Base-by-base conservation (phyloP, 2,797 vertebrate species). In the Acestrorhynchus altus region DNA sequence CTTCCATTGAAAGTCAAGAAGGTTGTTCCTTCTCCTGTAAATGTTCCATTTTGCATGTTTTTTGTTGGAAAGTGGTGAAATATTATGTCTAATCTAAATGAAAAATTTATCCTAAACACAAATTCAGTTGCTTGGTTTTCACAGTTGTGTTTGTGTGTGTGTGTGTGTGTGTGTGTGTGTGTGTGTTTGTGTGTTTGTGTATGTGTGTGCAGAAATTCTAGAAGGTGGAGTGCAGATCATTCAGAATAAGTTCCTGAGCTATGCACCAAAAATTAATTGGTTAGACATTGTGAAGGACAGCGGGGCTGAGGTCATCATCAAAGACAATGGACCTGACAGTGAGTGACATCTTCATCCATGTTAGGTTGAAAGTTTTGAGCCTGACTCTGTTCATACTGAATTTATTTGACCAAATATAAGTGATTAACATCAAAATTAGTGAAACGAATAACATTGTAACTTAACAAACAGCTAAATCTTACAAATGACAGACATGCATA, bases 161-260 rank as follows among this genome's bases (percentile, higher is more conserved):
- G 16, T 69, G 10, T 39, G 26, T 81, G 51, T 80, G 65, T 35
- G 31, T 35, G 31, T 35, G 39, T 73, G n/a, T 49, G 4, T 73
- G 54, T 68, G 28, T 74, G 10, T 75, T 22, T 49, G n/a, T 20
- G 31, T 42, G 39, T 82, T 56, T 77, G 22, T 70, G 47, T 74
- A 16, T 68, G 44, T 60, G n/a, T 79, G 61, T 64, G 60, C 93
- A 98, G 97, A 98, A 90, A 98, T 98, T 80, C 90, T 98, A 81
- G 93, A 95, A 13, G 97, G 97, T 16, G 95, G 95, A 0, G 94
- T 97, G 76, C 94, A 94, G 81, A 97, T 98, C 75, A 91, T 94
- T 84, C 90, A 93, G 84, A 98, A 98, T 12, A 92, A 93, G 12
- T 95, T 95, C 84, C 91, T 98, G 73, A 97, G 95, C 88, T 95